phyloP scores from a whole-genome alignment of 2,888 invertebrate genomes.

The Lordiphosa fenestrarum region DNA sequence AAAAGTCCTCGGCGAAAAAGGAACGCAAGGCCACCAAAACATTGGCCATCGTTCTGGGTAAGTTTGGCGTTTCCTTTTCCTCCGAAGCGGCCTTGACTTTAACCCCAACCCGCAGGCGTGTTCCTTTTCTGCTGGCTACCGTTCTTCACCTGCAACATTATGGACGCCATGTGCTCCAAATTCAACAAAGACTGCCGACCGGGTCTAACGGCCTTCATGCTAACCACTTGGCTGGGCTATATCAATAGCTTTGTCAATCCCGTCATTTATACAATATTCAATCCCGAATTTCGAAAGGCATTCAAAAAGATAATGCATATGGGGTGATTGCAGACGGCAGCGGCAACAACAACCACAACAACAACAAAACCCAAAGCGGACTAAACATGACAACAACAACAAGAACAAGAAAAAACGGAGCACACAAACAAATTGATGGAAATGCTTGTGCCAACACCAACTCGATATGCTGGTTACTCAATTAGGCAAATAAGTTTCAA shows the following conservation, averaged over 20 bases:
- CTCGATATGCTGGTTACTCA: background rate
- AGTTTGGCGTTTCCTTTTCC: constrained; percentile 75
- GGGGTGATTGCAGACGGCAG: constrained; percentile 79
- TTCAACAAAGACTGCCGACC: constrained; percentile 89
- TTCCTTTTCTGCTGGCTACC: constrained; percentile 99
- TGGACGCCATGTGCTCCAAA: constrained; percentile 97
- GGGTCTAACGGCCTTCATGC: constrained; percentile 93
- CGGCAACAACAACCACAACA: constrained; percentile 14
- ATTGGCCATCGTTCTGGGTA: constrained; percentile 98
- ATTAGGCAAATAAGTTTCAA: constrained; percentile 2
- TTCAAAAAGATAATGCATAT: constrained; percentile 95
- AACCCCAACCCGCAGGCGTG: constrained; percentile 85
- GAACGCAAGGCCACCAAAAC: constrained; percentile 99
- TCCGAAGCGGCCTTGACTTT: background rate
- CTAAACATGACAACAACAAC: background rate
- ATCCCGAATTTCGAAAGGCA: constrained; percentile 98
- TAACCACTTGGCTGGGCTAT: constrained; percentile 98
- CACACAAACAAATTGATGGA: background rate
- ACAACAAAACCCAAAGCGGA: background rate
- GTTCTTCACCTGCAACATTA: constrained; percentile 98
- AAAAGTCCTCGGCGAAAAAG: constrained; percentile 95
- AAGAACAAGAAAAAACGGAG: background rate
- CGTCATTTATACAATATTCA: constrained; percentile 96
- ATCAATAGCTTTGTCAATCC: constrained; percentile 97
- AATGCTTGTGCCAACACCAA: background rate